Evolutionary conservation across 2,113 vertebrate genomes (phyloP).

Genomic region (Salvator merianae): DNA sequence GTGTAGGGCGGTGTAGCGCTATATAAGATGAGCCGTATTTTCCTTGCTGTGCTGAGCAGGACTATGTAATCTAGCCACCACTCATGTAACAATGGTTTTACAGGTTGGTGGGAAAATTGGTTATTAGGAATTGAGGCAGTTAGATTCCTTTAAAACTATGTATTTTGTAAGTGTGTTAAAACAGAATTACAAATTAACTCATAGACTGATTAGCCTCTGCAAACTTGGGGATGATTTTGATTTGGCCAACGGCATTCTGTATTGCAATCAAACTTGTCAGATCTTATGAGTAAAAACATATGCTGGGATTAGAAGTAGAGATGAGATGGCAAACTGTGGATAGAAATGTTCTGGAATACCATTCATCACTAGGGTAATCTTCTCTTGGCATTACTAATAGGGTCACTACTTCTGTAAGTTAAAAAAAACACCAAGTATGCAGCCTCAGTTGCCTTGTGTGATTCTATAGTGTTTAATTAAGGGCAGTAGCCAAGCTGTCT

Average conservation of each 20-base stretch:
- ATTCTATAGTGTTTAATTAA: background rate
- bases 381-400: background rate
- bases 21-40: no score
- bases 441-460: no score
- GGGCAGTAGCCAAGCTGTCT: background rate
- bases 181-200: background rate
- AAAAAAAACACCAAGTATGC: background rate
- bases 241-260: background rate
- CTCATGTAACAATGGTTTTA: no score
- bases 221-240: background rate
- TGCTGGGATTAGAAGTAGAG: background rate
- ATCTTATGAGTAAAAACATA: background rate
- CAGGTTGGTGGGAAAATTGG: no score
- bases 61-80: no score
- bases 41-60: no score
- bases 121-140: no score
- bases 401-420: background rate
- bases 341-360: background rate
- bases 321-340: background rate
- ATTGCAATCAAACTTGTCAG: background rate
- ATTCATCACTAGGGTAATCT: background rate
- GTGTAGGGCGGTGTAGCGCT: no score
- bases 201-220: background rate
- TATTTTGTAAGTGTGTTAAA: background rate
- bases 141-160: background rate